phyloP scores from a whole-genome alignment of 2,888 invertebrate species.

The Anthophora plumipes region DNA sequence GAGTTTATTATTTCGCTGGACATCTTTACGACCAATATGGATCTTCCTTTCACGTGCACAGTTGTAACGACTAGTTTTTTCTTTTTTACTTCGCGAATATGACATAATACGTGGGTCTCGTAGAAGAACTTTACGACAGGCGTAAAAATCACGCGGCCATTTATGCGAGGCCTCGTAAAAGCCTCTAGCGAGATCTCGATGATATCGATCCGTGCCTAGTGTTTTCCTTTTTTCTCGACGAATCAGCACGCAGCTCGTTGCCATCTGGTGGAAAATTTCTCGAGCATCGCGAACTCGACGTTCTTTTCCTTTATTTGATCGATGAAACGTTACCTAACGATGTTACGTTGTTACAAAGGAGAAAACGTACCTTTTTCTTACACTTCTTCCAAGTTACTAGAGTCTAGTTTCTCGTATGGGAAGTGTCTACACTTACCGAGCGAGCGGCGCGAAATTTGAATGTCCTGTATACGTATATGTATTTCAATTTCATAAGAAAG shows the following conservation, averaged over 20 bases:
- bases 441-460: slow-evolving; percentile 1
- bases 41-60: not conserved
- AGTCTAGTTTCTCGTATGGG: not conserved
- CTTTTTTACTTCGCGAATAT: slow-evolving; percentile 14
- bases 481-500: too few relatives aligned
- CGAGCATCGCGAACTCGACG: not conserved
- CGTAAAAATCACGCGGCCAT: slow-evolving; percentile 36
- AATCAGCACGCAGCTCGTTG: slow-evolving; percentile 4
- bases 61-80: not conserved
- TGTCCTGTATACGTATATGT: too few relatives aligned
- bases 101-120: not conserved
- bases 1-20: not conserved
- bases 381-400: not conserved
- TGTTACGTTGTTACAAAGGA: not conserved
- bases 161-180: slow-evolving; percentile 20
- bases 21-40: slow-evolving; percentile 11
- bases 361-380: not conserved
- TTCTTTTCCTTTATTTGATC: slow-evolving; percentile 16
- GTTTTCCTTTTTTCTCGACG: slow-evolving; percentile 5
- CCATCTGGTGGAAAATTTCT: slow-evolving; percentile 49
- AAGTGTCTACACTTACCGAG: not conserved
- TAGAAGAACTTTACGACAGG: not conserved
- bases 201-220: slow-evolving; percentile 44
- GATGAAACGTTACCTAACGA: slow-evolving; percentile 37
- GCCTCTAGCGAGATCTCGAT: slow-evolving; percentile 10